These are phyloP conservation scores for Styela plicata DNA, from an alignment of 23 tunicate genomes.

Conservation along the genomic window DNA sequence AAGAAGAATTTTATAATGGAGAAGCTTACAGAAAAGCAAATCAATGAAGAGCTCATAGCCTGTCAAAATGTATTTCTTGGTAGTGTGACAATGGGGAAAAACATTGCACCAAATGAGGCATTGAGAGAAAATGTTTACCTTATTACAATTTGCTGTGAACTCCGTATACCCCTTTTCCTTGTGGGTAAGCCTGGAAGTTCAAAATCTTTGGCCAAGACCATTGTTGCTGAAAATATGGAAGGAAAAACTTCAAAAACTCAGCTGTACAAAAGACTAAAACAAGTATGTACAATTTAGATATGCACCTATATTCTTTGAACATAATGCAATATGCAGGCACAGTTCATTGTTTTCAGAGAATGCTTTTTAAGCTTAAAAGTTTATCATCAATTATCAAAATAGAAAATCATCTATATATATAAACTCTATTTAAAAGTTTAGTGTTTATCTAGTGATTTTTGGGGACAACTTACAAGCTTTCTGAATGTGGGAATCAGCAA, in stretches of 20 bases:
- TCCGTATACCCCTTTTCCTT: conserved; percentile 64
- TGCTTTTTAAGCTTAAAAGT: too few relatives aligned
- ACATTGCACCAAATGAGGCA: conserved; percentile 61
- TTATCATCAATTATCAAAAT: too few relatives aligned
- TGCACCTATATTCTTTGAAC: too few relatives aligned
- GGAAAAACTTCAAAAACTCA: conserved; percentile 39
- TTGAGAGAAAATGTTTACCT: conserved; percentile 64
- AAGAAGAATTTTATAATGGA: not conserved
- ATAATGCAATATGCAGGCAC: too few relatives aligned
- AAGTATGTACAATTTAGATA: too few relatives aligned
- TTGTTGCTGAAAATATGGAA: conserved; percentile 62
- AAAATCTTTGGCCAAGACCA: conserved; percentile 60
- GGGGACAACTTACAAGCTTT: too few relatives aligned
- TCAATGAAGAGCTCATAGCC: conserved; percentile 41
- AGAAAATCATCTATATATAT: too few relatives aligned
- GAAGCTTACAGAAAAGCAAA: not conserved
- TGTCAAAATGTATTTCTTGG: conserved; percentile 56
- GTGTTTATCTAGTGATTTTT: too few relatives aligned
- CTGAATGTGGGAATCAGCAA: too few relatives aligned
- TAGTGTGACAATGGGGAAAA: conserved; percentile 34
- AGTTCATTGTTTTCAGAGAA: too few relatives aligned
- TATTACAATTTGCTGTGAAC: conserved; percentile 52
- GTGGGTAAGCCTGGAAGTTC: conserved; percentile 83
- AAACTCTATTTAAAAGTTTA: too few relatives aligned
- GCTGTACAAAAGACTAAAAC: conserved; percentile 35